phyloP scores from a whole-genome alignment of 2,888 invertebrate species.

The Mesoligia furuncula region DNA sequence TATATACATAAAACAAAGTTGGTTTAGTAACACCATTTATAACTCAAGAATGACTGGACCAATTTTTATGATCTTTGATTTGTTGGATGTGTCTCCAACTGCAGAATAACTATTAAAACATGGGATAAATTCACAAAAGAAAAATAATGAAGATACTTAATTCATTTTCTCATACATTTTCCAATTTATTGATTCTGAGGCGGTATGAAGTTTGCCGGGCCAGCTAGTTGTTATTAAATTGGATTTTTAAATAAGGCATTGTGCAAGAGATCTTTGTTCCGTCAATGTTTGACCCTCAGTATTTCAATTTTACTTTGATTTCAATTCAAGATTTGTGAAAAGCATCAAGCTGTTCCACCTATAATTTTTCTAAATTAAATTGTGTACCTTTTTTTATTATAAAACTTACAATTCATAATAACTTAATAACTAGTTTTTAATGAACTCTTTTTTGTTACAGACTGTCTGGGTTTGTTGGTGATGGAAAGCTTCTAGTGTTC shows the following conservation, averaged over 20 bases:
- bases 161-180: too few relatives aligned
- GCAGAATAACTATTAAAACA: too few relatives aligned
- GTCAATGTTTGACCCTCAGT: not conserved
- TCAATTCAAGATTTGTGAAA: too few relatives aligned
- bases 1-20: not conserved
- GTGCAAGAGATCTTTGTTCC: not conserved
- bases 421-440: not conserved
- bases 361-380: not conserved
- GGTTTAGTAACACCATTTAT: not conserved
- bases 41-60: not conserved
- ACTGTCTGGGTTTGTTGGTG: conserved; percentile 86
- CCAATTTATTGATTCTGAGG: too few relatives aligned
- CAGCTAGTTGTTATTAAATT: not conserved
- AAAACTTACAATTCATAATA: not conserved
- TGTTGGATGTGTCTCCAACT: too few relatives aligned
- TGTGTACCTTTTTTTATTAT: too few relatives aligned
- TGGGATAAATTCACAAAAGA: too few relatives aligned
- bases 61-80: too few relatives aligned
- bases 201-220: not conserved
- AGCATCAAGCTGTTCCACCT: not conserved
- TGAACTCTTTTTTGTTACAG: conserved; percentile 13
- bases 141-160: too few relatives aligned
- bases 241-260: not conserved
- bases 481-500: conserved; percentile 91
- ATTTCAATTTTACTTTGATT: not conserved